These are phyloP conservation scores for Sarcophaga bullata DNA, from an alignment of 1,140 invertebrate species.

Conservation along the genomic window DNA sequence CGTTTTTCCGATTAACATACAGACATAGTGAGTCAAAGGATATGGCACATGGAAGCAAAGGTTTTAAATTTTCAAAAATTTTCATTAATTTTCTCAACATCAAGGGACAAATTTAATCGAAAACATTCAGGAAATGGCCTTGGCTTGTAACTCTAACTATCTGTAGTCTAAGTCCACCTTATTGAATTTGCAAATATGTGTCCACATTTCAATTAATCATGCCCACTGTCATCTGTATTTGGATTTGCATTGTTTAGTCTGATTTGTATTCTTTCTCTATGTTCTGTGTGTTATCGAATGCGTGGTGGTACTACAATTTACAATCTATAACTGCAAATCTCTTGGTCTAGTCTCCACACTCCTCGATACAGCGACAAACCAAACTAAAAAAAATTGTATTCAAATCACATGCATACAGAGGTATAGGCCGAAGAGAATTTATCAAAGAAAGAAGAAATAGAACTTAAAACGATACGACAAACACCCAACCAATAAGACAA, in stretches of 20 bases:
- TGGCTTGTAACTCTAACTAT: too few relatives aligned
- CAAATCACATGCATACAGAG: slow-evolving; percentile 21
- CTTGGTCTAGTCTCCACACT: slow-evolving; percentile 27
- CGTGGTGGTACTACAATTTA: slow-evolving; percentile 31
- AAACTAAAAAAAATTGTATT: not conserved
- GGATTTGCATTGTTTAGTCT: not conserved
- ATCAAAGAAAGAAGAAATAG: slow-evolving; percentile 3
- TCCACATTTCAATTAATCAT: too few relatives aligned
- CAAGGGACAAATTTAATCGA: too few relatives aligned
- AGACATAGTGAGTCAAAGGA: not conserved
- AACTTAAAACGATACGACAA: slow-evolving; percentile 34
- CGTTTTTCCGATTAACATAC: slow-evolving; percentile 25
- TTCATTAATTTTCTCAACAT: too few relatives aligned
- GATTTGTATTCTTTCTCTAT: not conserved
- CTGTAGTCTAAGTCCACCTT: too few relatives aligned
- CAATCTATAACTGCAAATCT: slow-evolving; percentile 40
- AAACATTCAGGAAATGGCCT: too few relatives aligned
- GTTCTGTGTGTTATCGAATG: not conserved
- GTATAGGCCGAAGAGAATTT: not conserved
- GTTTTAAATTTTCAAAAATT: too few relatives aligned
- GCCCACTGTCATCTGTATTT: not conserved
- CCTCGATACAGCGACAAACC: not conserved
- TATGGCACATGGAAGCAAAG: not conserved
- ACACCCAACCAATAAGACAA: not conserved
- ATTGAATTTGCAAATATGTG: too few relatives aligned